A percentile compares a stretch with the other conserved stretches of the same genome.
phyloP scores from a whole-genome alignment of 2,888 invertebrate species.

The Drosophila parthenogenetica region DNA sequence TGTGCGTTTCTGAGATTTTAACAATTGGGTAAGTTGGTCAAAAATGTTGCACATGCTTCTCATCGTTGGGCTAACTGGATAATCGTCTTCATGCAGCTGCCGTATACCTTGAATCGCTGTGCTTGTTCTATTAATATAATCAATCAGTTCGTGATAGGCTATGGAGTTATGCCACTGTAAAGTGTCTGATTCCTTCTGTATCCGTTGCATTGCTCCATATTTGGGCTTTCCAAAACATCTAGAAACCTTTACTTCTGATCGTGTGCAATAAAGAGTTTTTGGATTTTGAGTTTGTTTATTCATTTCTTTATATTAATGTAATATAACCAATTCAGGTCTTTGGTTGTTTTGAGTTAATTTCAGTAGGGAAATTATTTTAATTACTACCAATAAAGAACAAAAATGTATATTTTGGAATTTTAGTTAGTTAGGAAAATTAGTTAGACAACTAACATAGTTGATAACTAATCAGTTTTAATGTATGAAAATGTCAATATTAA shows the following conservation, averaged over 20 bases:
- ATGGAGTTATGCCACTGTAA: slow-evolving; percentile 87
- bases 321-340: background rate
- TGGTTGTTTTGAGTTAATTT: background rate
- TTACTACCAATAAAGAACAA: too few species aligned
- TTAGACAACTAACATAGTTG: background rate
- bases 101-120: slow-evolving; percentile 93
- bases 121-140: slow-evolving; percentile 94
- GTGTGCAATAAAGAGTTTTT: background rate
- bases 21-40: slow-evolving; percentile 87
- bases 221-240: slow-evolving; percentile 14
- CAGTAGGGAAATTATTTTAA: background rate
- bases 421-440: too few species aligned
- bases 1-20: background rate
- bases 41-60: slow-evolving; percentile 88
- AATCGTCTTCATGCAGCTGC: slow-evolving; percentile 86
- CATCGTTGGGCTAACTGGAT: slow-evolving; percentile 87
- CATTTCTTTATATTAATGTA: background rate
- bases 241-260: background rate
- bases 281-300: background rate
- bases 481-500: too few species aligned
- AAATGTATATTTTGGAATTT: background rate
- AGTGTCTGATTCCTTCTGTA: slow-evolving; percentile 32
- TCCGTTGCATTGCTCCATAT: slow-evolving; percentile 16
- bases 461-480: too few species aligned
- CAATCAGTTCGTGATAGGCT: slow-evolving; percentile 93